Evolutionary conservation across 2,797 vertebrate genomes (phyloP), one percentile per base, ranked within the genome.

Genomic region (Aulostomus chinensis): DNA sequence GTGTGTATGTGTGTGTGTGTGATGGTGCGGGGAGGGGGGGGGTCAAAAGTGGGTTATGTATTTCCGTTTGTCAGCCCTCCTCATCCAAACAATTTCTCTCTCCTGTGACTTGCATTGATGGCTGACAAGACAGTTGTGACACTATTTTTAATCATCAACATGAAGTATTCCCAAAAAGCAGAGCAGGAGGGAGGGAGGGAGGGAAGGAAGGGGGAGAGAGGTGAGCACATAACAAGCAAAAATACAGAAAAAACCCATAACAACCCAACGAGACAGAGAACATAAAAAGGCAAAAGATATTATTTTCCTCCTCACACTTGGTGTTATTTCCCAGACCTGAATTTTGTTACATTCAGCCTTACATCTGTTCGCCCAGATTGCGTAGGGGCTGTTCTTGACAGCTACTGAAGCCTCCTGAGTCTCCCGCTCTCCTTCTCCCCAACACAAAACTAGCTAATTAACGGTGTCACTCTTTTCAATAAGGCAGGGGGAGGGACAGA

Each of bases 371-470:
- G 65, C 78, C 86, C 91, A 92, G 90, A 92, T 91, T 92, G 91
- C 80, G 58, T 56, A 56, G 94, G 93, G 74, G 92, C 94, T 73
- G 94, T 93, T 89, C 78, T 95, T 94, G 88, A 95, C 94, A 89
- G 89, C 89, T 68, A 88, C 75, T 30, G 76, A 86, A 88, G 77
- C 86, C 90, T 91, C 90, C 85, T 86, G 96, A 78, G 94, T 92
- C 90, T 96, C 93, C 88, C 65, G 73, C 82, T 80, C 80, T 94
- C 93, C 88, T 62, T 81, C 81, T 85, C 71, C 74, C 80, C 87
- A 56, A 81, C 86, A 83, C 80, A 76, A 84, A 84, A 68, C 76
- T 73, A 81, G 83, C 90, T 92, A 92, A 92, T 92, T 92, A 93
- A 90, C 83, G 80, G 87, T 89, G 89, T 91, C 91, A 89, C 88